These are phyloP conservation scores for Mythimna lalbum DNA, from an alignment of 2,888 invertebrate genomes.

Conservation along the genomic window DNA sequence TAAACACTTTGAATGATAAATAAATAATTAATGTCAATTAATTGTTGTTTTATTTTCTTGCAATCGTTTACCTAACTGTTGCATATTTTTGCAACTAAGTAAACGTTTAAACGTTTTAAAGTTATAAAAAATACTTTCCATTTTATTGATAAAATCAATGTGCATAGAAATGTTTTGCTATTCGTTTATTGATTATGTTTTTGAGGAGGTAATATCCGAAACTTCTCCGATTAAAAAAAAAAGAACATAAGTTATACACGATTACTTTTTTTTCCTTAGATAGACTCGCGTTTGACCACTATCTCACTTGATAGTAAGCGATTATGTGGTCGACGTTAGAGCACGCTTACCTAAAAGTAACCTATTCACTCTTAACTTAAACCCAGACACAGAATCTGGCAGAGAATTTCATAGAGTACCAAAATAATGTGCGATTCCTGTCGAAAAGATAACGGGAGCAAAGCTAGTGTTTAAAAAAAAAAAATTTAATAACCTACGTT, in stretches of 20 bases:
- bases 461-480: not conserved
- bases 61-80: conserved; percentile 3
- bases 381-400: too few species aligned
- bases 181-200: not conserved
- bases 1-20: conserved; percentile 24
- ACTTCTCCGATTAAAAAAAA: too few species aligned
- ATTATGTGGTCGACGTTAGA: too few species aligned
- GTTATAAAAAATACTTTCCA: not conserved
- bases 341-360: too few species aligned
- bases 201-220: too few species aligned
- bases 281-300: too few species aligned
- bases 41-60: conserved; percentile 48
- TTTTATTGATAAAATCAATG: not conserved
- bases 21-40: conserved; percentile 38
- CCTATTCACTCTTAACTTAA: too few species aligned
- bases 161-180: not conserved
- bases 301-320: too few species aligned
- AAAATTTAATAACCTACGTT: conserved; percentile 48
- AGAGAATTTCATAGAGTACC: not conserved
- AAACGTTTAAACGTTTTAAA: not conserved
- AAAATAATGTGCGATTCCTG: not conserved
- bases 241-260: too few species aligned
- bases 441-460: not conserved
- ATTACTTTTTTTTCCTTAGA: too few species aligned
- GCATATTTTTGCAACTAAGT: not conserved